Conservation (phyloP, 92 coral and sea anemone species). For the Porites divaricata region DNA sequence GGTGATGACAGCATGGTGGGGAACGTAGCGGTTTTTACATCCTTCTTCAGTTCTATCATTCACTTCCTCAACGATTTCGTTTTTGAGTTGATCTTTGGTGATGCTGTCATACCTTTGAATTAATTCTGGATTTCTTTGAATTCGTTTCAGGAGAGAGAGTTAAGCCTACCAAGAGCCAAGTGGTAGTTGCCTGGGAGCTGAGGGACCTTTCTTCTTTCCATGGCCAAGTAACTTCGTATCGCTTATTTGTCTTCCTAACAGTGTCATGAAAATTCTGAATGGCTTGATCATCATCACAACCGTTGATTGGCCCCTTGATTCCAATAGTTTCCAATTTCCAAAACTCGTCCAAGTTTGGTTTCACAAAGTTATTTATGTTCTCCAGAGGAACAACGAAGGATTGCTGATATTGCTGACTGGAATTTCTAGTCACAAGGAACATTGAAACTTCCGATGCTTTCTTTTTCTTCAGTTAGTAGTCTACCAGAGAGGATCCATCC, state of each 20-base stretch:
- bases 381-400: background rate
- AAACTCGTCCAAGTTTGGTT: constrained; percentile 39
- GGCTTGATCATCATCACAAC: constrained; percentile 26
- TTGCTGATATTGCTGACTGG: constrained; percentile 9
- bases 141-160: constrained; percentile 7
- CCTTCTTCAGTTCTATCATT: background rate
- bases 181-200: constrained; percentile 29
- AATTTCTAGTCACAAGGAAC: background rate
- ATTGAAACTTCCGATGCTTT: constrained; percentile 24
- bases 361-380: constrained; percentile 2
- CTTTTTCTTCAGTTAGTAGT: constrained; percentile 13
- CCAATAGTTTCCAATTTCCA: constrained; percentile 40
- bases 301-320: constrained; percentile 18
- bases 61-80: constrained; percentile 36
- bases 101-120: constrained; percentile 26
- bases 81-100: constrained; percentile 29
- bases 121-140: constrained; percentile 31
- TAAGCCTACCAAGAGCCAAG: constrained; percentile 36
- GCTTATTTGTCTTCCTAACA: constrained; percentile 15
- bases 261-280: constrained; percentile 18
- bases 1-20: constrained; percentile 40
- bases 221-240: constrained; percentile 39
- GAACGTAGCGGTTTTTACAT: constrained; percentile 22
- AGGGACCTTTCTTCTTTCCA: constrained; percentile 26
- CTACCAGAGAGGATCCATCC: constrained; percentile 55